phyloP scores from a whole-genome alignment of 2,888 invertebrate genomes.

The Diaprepes abbreviatus region DNA sequence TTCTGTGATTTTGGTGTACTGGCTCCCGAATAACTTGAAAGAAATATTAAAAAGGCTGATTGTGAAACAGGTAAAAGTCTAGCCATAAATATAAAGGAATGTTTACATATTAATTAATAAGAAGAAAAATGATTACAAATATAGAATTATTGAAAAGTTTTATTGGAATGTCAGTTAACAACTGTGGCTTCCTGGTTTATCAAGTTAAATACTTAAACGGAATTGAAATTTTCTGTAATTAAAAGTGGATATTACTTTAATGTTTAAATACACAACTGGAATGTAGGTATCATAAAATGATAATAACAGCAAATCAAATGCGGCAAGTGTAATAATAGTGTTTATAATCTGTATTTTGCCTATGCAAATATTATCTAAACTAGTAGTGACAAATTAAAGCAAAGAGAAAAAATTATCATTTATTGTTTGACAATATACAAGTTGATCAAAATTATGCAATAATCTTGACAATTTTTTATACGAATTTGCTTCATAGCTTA shows the following conservation, averaged over 20 bases:
- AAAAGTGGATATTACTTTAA: no score
- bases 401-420: background rate
- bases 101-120: background rate
- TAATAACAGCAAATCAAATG: no score
- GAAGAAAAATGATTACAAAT: background rate
- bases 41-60: background rate
- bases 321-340: no score
- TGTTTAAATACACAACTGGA: no score
- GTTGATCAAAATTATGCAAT: no score
- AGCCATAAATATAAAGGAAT: background rate
- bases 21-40: background rate
- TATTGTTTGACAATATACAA: background rate
- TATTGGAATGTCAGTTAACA: background rate
- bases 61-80: background rate
- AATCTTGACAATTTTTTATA: no score
- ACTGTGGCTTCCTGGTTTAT: background rate
- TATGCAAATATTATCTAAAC: constrained; percentile 11
- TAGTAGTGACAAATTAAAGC: no score
- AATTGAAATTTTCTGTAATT: no score
- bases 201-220: background rate
- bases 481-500: no score
- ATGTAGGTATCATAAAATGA: no score
- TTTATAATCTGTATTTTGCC: background rate
- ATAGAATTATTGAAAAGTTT: background rate
- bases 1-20: background rate